These are phyloP conservation scores for Drosophila auraria DNA, from an alignment of 1,140 invertebrate genomes.

Conservation along the genomic window DNA sequence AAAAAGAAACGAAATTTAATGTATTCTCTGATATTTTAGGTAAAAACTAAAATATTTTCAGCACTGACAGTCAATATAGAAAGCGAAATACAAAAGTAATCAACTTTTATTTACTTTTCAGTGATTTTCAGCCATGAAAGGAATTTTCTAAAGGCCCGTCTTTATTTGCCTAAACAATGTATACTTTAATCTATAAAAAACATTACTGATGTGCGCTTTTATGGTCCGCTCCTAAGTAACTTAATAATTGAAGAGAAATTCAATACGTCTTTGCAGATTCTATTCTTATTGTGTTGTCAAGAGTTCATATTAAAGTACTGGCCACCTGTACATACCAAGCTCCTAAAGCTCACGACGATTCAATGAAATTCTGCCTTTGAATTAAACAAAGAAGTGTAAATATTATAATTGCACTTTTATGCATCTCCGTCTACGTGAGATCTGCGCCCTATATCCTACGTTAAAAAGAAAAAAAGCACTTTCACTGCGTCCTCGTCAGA, in stretches of 20 bases:
- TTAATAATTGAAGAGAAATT: not conserved
- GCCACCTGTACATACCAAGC: constrained; percentile 28
- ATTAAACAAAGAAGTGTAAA: constrained; percentile 14
- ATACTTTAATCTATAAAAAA: not conserved
- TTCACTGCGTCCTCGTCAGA: constrained; percentile 29
- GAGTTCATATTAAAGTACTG: not conserved
- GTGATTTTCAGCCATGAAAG: not conserved
- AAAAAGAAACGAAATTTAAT: not conserved
- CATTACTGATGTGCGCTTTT: not conserved
- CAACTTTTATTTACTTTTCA: not conserved
- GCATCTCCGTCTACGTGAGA: constrained; percentile 46
- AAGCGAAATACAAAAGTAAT: not conserved
- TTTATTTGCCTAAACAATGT: not conserved
- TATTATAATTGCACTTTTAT: constrained; percentile 46
- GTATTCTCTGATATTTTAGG: too few species aligned
- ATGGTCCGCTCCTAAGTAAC: not conserved
- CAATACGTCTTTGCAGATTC: not conserved
- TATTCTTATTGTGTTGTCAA: not conserved
- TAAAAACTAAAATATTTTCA: not conserved
- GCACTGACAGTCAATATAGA: too few species aligned
- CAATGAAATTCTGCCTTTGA: constrained; percentile 9
- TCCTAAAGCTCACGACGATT: constrained; percentile 12
- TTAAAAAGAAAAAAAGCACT: constrained; percentile 22
- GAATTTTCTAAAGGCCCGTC: not conserved
- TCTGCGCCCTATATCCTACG: constrained; percentile 33